A percentile compares a stretch with the other conserved stretches of the same genome.
These are phyloP conservation scores for Andrena dorsata DNA, from an alignment of 2,888 invertebrate species.

Conservation along the genomic window DNA sequence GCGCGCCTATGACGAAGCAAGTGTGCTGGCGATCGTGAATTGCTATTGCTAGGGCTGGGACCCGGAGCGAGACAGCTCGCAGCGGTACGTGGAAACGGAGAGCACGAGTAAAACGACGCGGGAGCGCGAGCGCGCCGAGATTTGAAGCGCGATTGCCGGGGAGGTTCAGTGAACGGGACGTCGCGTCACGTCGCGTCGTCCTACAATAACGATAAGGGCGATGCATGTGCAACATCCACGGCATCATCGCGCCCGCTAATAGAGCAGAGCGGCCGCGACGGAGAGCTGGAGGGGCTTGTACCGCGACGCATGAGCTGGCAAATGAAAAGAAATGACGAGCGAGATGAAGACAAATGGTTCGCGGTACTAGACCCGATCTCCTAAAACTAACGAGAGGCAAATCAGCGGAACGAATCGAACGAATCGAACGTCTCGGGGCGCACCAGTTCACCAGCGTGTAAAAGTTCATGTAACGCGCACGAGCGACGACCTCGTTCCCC, in stretches of 20 bases:
- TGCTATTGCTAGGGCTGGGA: neutral
- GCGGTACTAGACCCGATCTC: slow-evolving; percentile 64
- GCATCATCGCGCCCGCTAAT: slow-evolving; percentile 59
- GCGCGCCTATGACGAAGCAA: slow-evolving; percentile 25
- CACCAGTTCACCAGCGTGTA: slow-evolving; percentile 19
- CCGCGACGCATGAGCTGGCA: slow-evolving; percentile 62
- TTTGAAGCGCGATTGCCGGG: slow-evolving; percentile 30
- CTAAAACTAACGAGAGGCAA: slow-evolving; percentile 66
- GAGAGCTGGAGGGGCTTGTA: slow-evolving; percentile 57
- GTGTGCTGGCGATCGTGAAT: slow-evolving; percentile 17
- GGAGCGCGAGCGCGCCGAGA: slow-evolving; percentile 3
- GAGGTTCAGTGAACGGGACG: slow-evolving; percentile 64
- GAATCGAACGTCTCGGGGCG: slow-evolving; percentile 50
- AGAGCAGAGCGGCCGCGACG: slow-evolving; percentile 62
- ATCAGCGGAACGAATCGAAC: slow-evolving; percentile 62
- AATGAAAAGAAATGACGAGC: slow-evolving; percentile 76
- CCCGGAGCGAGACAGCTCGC: neutral
- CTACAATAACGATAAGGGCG: slow-evolving; percentile 63
- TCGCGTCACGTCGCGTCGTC: slow-evolving; percentile 55
- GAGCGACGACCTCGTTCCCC: slow-evolving; percentile 47
- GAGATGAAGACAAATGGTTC: slow-evolving; percentile 79
- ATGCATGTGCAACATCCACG: slow-evolving; percentile 51
- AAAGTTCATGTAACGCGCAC: slow-evolving; percentile 34
- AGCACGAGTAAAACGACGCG: neutral
- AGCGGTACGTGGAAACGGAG: slow-evolving; percentile 21